These are phyloP conservation scores for Notoglanidium macrostoma DNA, from an alignment of 2,797 vertebrate species.

Conservation along the genomic window DNA sequence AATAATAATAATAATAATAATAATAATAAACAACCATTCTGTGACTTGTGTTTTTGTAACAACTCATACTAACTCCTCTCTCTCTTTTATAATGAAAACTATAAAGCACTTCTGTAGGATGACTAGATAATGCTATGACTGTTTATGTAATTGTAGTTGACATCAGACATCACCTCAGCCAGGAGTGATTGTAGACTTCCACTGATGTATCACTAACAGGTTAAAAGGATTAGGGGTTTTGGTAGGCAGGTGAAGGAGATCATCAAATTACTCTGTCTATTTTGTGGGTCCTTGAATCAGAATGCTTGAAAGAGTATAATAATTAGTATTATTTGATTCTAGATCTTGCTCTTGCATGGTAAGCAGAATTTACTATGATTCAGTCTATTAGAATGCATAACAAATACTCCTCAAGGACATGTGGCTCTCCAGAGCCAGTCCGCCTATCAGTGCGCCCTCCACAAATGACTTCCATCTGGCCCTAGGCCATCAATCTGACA, in stretches of 20 bases:
- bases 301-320: not conserved
- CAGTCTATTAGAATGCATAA: constrained; percentile 14
- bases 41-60: not conserved
- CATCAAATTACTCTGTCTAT: not conserved
- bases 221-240: not conserved
- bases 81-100: not conserved
- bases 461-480: constrained; percentile 37
- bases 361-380: constrained; percentile 10
- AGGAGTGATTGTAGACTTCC: not conserved
- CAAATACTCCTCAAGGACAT: constrained; percentile 33
- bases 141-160: not conserved
- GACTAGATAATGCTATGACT: not conserved
- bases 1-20: not conserved
- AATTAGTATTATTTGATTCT: constrained; percentile 12
- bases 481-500: constrained; percentile 51
- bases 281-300: not conserved
- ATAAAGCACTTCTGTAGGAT: not conserved
- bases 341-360: not conserved
- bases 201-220: not conserved
- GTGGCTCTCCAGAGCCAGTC: constrained; percentile 30
- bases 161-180: not conserved
- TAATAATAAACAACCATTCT: not conserved
- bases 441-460: not conserved
- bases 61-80: not conserved
- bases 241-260: not conserved